phyloP scores from a whole-genome alignment of 1,140 invertebrate species.

The Drusus annulatus region DNA sequence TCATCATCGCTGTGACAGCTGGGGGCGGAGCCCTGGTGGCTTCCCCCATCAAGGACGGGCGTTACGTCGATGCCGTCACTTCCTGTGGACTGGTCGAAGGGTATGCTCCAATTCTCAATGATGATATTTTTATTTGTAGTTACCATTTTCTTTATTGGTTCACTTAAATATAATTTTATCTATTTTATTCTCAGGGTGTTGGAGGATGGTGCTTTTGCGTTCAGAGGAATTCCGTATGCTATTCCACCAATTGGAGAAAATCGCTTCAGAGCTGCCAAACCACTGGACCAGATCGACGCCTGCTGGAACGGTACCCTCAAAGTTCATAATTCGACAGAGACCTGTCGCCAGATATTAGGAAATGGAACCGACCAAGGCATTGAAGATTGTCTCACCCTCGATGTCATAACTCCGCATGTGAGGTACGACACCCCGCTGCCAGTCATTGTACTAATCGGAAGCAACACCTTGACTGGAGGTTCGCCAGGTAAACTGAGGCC shows the following conservation, averaged over 20 bases:
- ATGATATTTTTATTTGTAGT: not conserved
- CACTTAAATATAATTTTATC: constrained; percentile 18
- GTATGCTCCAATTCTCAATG: constrained; percentile 62
- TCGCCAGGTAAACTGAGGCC: constrained; percentile 78
- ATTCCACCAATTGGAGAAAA: constrained; percentile 79
- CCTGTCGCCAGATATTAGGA: constrained; percentile 79
- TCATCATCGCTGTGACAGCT: constrained; percentile 78
- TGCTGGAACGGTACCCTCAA: constrained; percentile 87
- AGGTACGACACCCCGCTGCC: constrained; percentile 82
- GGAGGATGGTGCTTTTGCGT: constrained; percentile 84
- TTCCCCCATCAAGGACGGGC: constrained; percentile 76
- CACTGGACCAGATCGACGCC: constrained; percentile 76
- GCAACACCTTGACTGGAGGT: constrained; percentile 82
- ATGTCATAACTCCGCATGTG: constrained; percentile 83
- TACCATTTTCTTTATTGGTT: constrained; percentile 12
- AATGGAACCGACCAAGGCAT: constrained; percentile 77
- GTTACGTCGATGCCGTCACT: constrained; percentile 80
- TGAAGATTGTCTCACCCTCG: constrained; percentile 87
- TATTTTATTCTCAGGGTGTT: constrained; percentile 69
- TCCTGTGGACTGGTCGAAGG: constrained; percentile 86
- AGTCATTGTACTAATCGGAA: constrained; percentile 87
- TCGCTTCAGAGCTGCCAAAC: constrained; percentile 81
- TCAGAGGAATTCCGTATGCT: constrained; percentile 90
- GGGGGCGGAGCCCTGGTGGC: constrained; percentile 68
- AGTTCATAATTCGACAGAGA: constrained; percentile 77